These are phyloP conservation scores for Clivina fossor DNA, from an alignment of 2,888 invertebrate species.

Conservation along the genomic window DNA sequence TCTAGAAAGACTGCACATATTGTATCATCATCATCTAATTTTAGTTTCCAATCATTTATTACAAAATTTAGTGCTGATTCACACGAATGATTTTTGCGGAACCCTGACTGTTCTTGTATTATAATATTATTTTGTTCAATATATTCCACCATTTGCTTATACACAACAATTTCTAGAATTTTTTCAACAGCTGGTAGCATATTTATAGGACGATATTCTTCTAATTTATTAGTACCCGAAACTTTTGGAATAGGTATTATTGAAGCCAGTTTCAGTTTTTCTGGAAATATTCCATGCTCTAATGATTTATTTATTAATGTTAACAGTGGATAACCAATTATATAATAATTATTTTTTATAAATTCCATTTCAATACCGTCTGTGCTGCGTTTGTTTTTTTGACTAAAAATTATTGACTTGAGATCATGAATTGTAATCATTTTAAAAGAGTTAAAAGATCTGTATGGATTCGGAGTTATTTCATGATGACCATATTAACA, in stretches of 20 bases:
- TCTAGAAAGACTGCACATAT: slow-evolving; percentile 32
- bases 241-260: background rate
- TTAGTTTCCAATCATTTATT: slow-evolving; percentile 20
- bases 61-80: slow-evolving; percentile 28
- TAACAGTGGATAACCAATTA: background rate
- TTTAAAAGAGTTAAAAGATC: background rate
- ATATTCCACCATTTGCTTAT: slow-evolving; percentile 28
- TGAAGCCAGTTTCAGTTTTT: background rate
- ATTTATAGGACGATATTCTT: slow-evolving; percentile 36
- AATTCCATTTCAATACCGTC: background rate
- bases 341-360: background rate
- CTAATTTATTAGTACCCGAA: background rate
- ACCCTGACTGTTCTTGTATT: slow-evolving; percentile 18
- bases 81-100: slow-evolving; percentile 28
- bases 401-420: background rate
- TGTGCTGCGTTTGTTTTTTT: background rate
- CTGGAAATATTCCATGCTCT: background rate
- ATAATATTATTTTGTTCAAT: slow-evolving; percentile 27
- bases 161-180: slow-evolving; percentile 30
- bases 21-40: slow-evolving; percentile 13
- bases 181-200: slow-evolving; percentile 34
- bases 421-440: background rate
- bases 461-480: background rate
- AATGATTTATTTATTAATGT: background rate
- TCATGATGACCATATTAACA: no score